These are phyloP conservation scores for Tonatia bakeri DNA, from an alignment of 2,113 vertebrate species.

Conservation along the genomic window DNA sequence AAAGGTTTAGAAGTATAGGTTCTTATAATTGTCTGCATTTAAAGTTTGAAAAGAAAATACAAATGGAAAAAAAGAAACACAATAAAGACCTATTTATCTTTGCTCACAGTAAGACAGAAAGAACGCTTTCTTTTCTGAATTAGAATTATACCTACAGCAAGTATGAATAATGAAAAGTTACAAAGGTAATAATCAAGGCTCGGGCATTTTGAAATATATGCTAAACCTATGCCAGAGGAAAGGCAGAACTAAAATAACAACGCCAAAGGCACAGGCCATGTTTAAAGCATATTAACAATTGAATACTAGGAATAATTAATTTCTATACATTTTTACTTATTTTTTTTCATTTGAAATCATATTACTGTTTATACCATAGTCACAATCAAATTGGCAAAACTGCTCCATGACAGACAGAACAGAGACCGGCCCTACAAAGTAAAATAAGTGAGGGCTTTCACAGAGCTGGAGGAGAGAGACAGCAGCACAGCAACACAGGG, in stretches of 20 bases:
- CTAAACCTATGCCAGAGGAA: neutral
- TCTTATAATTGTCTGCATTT: neutral
- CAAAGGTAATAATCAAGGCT: neutral
- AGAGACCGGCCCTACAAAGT: slow-evolving; percentile 69
- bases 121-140: neutral
- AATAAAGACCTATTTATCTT: neutral
- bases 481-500: slow-evolving; percentile 53
- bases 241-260: neutral
- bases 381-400: slow-evolving; percentile 75
- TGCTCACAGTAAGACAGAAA: neutral
- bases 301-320: neutral
- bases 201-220: neutral
- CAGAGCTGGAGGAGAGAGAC: slow-evolving; percentile 55
- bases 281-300: neutral
- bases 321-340: neutral
- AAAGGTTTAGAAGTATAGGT: neutral
- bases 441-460: slow-evolving; percentile 49
- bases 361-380: slow-evolving; percentile 75
- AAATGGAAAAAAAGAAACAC: neutral
- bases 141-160: neutral
- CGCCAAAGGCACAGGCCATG: neutral
- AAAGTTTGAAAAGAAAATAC: slow-evolving; percentile 19
- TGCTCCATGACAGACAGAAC: slow-evolving; percentile 57
- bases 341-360: slow-evolving; percentile 41
- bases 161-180: neutral